Evolutionary conservation across 2,113 vertebrate genomes (phyloP), one percentile per base, ranked within the genome.

Genomic region (Paramormyrops kingsleyae): DNA sequence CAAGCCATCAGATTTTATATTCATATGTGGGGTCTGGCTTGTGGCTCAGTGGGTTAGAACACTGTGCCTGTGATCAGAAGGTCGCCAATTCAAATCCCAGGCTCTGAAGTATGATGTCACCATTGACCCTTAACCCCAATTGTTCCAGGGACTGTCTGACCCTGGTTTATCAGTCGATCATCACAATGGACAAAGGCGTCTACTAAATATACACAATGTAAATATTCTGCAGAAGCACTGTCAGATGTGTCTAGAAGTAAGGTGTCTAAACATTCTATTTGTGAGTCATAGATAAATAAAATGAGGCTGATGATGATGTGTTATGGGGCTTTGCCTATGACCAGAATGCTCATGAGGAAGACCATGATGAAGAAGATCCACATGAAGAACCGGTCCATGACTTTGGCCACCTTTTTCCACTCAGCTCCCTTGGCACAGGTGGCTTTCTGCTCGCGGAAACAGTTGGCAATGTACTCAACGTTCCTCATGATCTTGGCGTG

Each of bases 341-440:
- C 96, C 89, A 99, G 94, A 90, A 99, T 94, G 0, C 98, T 99
- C 98, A 99, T 99, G 80, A 99, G 97, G 92, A 99, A 98, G 90
- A 99, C 98, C 99, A 99, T 99, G 17, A 97, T 93, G 91, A 99
- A 99, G 93, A 99, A 99, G 91, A 99, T 95, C 99, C 99, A 99
- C 99, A 99, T 99, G 93, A 99, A 99, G 94, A 99, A 98, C 6
- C 98, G 95, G 91, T 99, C 99, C 97, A 99, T 99, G 93, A 99
- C 99, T 94, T 99, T 99, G 10, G 99, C 99, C 0, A 99, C 97
- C 93, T 99, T 99, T 92, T 99, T 99, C 99, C 99, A 99, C 21
- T 99, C 99, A 0, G 97, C 96, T 27, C 97, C 98, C 94, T 98
- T 99, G 90, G 97, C 96, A 0, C 94, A 92, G 31, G 97, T 98